These are phyloP conservation scores for Malacosoma neustria DNA, from an alignment of 2,888 invertebrate genomes.

Conservation along the genomic window DNA sequence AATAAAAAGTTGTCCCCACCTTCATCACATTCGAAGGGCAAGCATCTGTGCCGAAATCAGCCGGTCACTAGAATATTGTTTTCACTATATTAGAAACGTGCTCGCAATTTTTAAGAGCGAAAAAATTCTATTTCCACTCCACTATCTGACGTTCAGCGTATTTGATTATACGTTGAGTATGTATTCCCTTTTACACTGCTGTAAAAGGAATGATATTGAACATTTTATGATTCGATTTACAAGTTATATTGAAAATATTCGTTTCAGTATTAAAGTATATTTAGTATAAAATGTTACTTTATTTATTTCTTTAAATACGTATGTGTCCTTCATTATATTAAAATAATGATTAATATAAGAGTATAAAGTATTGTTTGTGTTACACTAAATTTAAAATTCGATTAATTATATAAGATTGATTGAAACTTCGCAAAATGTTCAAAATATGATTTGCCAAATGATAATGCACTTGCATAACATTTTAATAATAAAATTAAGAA, in stretches of 20 bases:
- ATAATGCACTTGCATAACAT: too few species aligned
- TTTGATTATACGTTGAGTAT: constrained; percentile 63
- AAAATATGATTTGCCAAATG: too few species aligned
- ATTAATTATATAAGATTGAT: too few species aligned
- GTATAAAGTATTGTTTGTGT: too few species aligned
- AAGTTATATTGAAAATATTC: constrained; percentile 57
- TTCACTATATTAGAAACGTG: constrained; percentile 77
- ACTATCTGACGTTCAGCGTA: constrained; percentile 53
- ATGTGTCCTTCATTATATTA: too few species aligned
- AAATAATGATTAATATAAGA: too few species aligned
- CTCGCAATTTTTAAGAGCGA: constrained; percentile 73
- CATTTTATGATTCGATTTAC: constrained; percentile 53
- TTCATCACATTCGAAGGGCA: constrained; percentile 60
- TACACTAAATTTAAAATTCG: too few species aligned
- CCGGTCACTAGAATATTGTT: constrained; percentile 77
- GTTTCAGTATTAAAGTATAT: constrained; percentile 27
- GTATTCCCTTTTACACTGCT: constrained; percentile 57
- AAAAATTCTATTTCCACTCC: constrained; percentile 68
- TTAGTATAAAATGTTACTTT: too few species aligned
- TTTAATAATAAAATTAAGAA: too few species aligned
- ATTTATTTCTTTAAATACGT: too few species aligned
- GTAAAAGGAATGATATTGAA: constrained; percentile 62
- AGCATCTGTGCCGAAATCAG: constrained; percentile 70
- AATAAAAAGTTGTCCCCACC: constrained; percentile 55
- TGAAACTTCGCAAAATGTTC: too few species aligned